Evolutionary conservation across 1,140 invertebrate genomes (phyloP).

Genomic region (Bombus balteatus): DNA sequence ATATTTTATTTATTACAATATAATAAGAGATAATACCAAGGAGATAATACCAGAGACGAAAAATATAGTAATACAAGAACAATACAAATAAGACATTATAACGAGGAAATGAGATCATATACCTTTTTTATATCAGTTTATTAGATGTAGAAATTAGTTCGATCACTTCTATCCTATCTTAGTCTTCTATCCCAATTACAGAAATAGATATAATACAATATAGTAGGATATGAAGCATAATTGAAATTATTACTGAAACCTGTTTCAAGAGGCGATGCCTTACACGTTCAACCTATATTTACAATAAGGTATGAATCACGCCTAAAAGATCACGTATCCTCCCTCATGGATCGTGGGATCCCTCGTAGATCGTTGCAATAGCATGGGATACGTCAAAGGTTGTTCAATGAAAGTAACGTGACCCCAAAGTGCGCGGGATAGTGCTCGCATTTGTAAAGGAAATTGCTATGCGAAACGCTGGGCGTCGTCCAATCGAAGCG

Average conservation of each 20-base stretch:
- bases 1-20: too few species aligned
- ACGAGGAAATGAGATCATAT: too few species aligned
- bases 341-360: slow-evolving; percentile 53
- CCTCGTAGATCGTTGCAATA: slow-evolving; percentile 57
- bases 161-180: too few species aligned
- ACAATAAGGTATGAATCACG: background rate
- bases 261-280: background rate
- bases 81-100: too few species aligned
- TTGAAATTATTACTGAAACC: background rate
- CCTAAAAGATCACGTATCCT: slow-evolving; percentile 27
- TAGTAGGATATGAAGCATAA: background rate
- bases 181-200: too few species aligned
- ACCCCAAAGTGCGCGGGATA: slow-evolving; percentile 50
- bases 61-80: too few species aligned
- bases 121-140: too few species aligned
- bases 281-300: background rate
- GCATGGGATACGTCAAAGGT: slow-evolving; percentile 69
- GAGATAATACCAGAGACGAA: too few species aligned
- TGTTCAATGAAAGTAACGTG: slow-evolving; percentile 75
- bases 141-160: too few species aligned
- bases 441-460: slow-evolving; percentile 55
- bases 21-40: too few species aligned
- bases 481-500: slow-evolving; percentile 13
- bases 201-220: too few species aligned
- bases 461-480: slow-evolving; percentile 44